Evolutionary conservation across 2,888 invertebrate genomes (phyloP), one percentile per base, ranked within the genome.

Genomic region (Hybos culiciformis): DNA sequence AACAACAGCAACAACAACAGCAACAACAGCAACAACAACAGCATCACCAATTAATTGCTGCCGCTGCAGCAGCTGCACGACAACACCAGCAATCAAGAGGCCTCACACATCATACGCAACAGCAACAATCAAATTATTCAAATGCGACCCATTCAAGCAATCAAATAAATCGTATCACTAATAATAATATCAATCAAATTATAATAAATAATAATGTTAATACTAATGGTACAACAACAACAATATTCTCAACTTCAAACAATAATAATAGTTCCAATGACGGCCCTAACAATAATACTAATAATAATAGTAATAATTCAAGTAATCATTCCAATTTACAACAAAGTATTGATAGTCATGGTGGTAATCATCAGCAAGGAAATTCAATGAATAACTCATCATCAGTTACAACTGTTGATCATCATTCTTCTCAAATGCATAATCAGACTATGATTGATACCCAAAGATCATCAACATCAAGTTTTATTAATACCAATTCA

Each of bases 271-370:
- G 36, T 29, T 36, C 43, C 19, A 37, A 37, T 15, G n/a, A 12
- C 4, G n/a, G n/a, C n/a, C 12, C 29, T n/a, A 29, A n/a, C n/a
- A 15, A 15, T 23, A 40, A 37, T 43, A 26, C 54, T 52, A 59
- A 56, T 55, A 46, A 50, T 47, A 53, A 59, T 55, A 54, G 50
- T 55, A 52, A 53, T 36, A 54, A 52, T 55, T 55, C 53, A 55
- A 61, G 53, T 50, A 51, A 42, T 37, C 55, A 54, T 53, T 52
- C 51, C 54, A 57, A 55, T 54, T 56, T 54, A 50, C 53, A 50
- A 45, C 47, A 41, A 42, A 61, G 61, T 58, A 63, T 60, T 57
- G 61, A 63, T 56, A 58, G 54, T 68, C 70, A 55, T 69, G 72
- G 60, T 46, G 67, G 60, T 57, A 70, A 70, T 53, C 70, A n/a